Percentiles rank a stretch among this genome's conserved stretches.
Evolutionary conservation across 2,888 invertebrate genomes (phyloP).

Genomic region (Cephalotes varians): DNA sequence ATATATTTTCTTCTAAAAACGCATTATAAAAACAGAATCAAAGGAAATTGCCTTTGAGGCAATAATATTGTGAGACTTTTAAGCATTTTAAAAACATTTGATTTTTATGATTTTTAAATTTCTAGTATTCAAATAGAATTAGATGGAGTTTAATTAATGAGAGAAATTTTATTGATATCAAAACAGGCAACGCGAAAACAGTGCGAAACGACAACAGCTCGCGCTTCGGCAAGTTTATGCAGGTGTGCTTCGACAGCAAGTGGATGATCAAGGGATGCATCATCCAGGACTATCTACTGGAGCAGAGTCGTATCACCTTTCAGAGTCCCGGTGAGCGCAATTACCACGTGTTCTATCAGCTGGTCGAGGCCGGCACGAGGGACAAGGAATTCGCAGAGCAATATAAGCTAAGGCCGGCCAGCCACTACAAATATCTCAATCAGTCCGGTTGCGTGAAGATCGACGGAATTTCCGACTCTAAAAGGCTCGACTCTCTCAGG

Average conservation of each 20-base stretch:
- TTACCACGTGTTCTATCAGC: constrained; percentile 96
- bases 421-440: constrained; percentile 93
- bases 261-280: constrained; percentile 97
- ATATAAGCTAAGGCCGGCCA: constrained; percentile 91
- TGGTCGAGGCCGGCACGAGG: constrained; percentile 94
- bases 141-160: not conserved
- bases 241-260: constrained; percentile 95
- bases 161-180: not conserved
- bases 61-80: not conserved
- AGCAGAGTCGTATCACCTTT: constrained; percentile 96
- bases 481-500: constrained; percentile 93
- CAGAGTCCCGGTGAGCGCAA: constrained; percentile 95
- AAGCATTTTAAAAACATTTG: not conserved
- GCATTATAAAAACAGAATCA: not conserved
- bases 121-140: not conserved
- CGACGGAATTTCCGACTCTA: constrained; percentile 89
- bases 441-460: constrained; percentile 91
- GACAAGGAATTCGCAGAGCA: constrained; percentile 92
- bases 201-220: constrained; percentile 97
- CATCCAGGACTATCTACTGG: constrained; percentile 95
- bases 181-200: constrained; percentile 95
- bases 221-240: constrained; percentile 98
- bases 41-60: not conserved
- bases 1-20: not conserved
- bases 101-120: not conserved